Evolutionary conservation across 2,888 invertebrate genomes (phyloP).

Genomic region (Zaprionus bogoriensis): DNA sequence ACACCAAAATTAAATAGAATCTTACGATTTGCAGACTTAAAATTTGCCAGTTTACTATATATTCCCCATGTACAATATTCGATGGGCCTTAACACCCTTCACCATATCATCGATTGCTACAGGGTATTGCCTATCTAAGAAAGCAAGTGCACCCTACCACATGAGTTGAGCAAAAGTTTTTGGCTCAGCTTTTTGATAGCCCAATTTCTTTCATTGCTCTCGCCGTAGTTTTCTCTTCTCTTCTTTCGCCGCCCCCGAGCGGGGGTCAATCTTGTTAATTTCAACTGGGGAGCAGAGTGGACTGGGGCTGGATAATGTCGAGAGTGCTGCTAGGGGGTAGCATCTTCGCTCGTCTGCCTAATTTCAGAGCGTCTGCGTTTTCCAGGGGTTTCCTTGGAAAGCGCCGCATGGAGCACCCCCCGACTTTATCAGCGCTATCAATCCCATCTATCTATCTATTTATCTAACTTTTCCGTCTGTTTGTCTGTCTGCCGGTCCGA

Average conservation of each 20-base stretch:
- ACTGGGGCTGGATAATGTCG: not conserved
- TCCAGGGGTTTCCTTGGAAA: slow-evolving; percentile 20
- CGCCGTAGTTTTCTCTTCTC: slow-evolving; percentile 10
- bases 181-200: slow-evolving; percentile 52
- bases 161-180: slow-evolving; percentile 33
- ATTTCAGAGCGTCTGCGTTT: slow-evolving; percentile 42
- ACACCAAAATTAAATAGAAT: no score
- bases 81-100: no score
- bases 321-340: not conserved
- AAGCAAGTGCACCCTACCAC: slow-evolving; percentile 8
- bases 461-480: slow-evolving; percentile 33
- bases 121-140: slow-evolving; percentile 27
- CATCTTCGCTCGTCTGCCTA: slow-evolving; percentile 41
- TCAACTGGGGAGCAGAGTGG: slow-evolving; percentile 31
- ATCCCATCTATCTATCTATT: slow-evolving; percentile 49
- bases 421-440: slow-evolving; percentile 29
- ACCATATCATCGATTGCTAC: not conserved
- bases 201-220: slow-evolving; percentile 71
- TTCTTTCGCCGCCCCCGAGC: not conserved
- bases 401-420: not conserved
- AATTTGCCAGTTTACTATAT: no score
- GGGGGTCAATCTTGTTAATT: slow-evolving; percentile 75
- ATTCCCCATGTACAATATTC: no score
- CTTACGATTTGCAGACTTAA: no score
- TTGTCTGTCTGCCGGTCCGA: slow-evolving; percentile 9